Conservation (phyloP, 2,888 invertebrate genomes). For the Trachelus troglodyta region DNA sequence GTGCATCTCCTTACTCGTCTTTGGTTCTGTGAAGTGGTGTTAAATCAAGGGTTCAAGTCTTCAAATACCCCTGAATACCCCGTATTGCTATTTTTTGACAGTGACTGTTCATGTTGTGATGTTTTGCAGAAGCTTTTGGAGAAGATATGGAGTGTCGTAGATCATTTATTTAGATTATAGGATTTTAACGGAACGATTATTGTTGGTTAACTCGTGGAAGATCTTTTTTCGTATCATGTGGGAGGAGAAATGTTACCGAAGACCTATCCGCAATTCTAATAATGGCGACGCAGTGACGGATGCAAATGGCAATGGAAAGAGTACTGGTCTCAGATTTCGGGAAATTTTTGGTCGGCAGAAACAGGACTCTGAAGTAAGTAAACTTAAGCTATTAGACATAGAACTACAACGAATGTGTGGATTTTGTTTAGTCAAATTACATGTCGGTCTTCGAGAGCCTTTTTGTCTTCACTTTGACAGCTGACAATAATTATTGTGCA, state of each 20-base stretch:
- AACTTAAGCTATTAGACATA: not conserved
- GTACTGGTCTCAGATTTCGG: constrained; percentile 71
- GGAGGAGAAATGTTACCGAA: constrained; percentile 30
- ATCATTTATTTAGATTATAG: not conserved
- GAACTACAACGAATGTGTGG: not conserved
- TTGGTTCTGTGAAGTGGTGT: too few species aligned
- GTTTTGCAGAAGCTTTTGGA: not conserved
- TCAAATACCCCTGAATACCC: not conserved
- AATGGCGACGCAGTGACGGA: constrained; percentile 59
- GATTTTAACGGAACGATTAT: not conserved
- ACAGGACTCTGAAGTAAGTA: constrained; percentile 78
- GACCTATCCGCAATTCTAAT: constrained; percentile 26
- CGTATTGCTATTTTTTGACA: not conserved
- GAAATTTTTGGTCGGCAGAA: constrained; percentile 74
- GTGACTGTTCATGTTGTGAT: not conserved
- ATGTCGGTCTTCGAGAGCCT: not conserved
- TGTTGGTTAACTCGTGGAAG: not conserved
- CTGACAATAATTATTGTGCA: not conserved
- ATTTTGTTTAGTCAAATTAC: constrained; percentile 1
- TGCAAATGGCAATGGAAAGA: constrained; percentile 72
- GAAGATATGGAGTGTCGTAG: not conserved
- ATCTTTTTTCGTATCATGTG: constrained; percentile 18
- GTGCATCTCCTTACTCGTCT: too few species aligned
- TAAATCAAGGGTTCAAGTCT: not conserved
- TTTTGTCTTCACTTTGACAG: constrained; percentile 34